Percentiles rank a stretch among this genome's conserved stretches.
phyloP scores from a whole-genome alignment of 2,888 invertebrate species.

The Uloborus plumipes region DNA sequence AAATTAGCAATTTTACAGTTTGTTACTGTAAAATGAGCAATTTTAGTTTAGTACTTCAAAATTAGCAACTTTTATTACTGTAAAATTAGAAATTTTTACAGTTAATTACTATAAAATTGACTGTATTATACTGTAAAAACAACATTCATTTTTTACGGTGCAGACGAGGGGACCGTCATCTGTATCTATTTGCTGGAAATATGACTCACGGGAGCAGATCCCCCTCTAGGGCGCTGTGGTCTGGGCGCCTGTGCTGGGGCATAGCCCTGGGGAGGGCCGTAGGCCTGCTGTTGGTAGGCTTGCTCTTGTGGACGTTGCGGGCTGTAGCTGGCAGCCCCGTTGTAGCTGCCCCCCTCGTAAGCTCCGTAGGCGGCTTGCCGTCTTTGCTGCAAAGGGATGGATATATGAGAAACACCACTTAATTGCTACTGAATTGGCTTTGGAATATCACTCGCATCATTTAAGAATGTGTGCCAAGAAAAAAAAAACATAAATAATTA shows the following conservation, averaged over 20 bases:
- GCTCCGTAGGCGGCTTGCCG: constrained; percentile 50
- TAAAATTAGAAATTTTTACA: no score
- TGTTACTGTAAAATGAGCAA: no score
- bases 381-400: constrained; percentile 10
- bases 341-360: constrained; percentile 29
- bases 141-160: no score
- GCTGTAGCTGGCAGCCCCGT: constrained; percentile 16
- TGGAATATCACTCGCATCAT: neutral
- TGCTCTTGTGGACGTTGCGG: constrained; percentile 20
- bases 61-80: no score
- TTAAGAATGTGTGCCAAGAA: no score
- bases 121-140: no score
- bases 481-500: no score
- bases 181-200: no score
- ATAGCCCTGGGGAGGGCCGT: constrained; percentile 19
- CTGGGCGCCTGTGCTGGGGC: constrained; percentile 17
- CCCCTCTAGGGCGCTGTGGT: constrained; percentile 14
- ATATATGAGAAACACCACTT: neutral
- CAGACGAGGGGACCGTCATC: no score
- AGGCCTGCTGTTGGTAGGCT: constrained; percentile 24
- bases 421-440: neutral
- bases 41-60: no score
- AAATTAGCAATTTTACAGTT: no score
- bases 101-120: no score
- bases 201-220: constrained; percentile 29